Evolutionary conservation across 53 echinoderm and acorn worm genomes (phyloP), one percentile per base, ranked within the genome.

Genomic region (Henricia sp.): DNA sequence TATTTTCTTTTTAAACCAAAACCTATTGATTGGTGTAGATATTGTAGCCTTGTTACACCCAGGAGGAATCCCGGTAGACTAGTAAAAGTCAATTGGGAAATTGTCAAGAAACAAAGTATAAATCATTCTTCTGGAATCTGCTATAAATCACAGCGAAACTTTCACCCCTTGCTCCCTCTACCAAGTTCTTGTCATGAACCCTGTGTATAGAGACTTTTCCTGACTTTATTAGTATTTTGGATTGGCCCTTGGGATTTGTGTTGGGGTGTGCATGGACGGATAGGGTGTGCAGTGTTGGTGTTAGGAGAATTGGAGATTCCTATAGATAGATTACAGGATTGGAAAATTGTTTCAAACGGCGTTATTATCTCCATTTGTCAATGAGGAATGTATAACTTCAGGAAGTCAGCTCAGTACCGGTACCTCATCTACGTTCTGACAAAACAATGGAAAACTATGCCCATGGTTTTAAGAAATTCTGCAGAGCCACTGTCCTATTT

Each of bases 81-180:
- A 80, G 80, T 80, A 64, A 80, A 80, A 80, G 80, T 80, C 80
- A 80, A 80, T 64, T 80, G 62, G 80, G 63, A 80, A 80, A 80
- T 80, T 80, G 80, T 60, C 80, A 80, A 64, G 80, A 64, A 63
- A 64, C 80, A 80, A 64, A 64, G 64, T 64, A 34, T 80, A 80
- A 80, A 80, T 80, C 80, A 80, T 63, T 35, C 52, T n/a, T n/a
- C 53, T 36, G 21, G 53, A 52, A 36, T 39, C 76, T 21, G 23
- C 39, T 26, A 76, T 76, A 76, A 76, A 76, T 76, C 57, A 76
- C 58, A 29, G 57, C 58, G 41, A 59, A 44, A 70, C 37, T 6
- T 23, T 20, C 55, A 35, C 59, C 27, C 59, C 6, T 23, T 29
- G 36, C 35, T 35, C 53, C 51, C 25, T 26, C 37, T 76, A 57